phyloP scores from a whole-genome alignment of 1,140 invertebrate species.

The Drosophila carrolli region DNA sequence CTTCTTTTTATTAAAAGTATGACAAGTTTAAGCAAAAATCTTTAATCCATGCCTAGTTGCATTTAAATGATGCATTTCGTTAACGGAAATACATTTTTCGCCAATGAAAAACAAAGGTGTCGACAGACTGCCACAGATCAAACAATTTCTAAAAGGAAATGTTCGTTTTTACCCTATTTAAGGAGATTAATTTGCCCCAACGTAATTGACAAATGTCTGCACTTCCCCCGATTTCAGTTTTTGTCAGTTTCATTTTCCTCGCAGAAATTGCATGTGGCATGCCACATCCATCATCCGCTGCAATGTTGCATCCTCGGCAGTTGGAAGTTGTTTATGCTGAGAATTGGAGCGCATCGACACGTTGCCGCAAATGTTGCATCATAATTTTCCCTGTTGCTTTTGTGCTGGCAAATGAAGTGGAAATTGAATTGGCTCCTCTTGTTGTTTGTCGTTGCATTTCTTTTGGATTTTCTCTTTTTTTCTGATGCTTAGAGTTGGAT shows the following conservation, averaged over 20 bases:
- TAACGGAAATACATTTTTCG: constrained; percentile 16
- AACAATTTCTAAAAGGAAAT: constrained; percentile 27
- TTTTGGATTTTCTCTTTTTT: background rate
- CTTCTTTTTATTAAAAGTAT: no score
- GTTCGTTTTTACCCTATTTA: constrained; percentile 10
- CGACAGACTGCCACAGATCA: constrained; percentile 19
- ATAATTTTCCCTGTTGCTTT: constrained; percentile 24
- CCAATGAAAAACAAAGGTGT: constrained; percentile 13
- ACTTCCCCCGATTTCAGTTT: constrained; percentile 11
- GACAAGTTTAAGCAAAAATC: background rate
- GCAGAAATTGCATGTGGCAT: constrained; percentile 43
- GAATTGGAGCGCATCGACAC: constrained; percentile 71
- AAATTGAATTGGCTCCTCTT: constrained; percentile 10
- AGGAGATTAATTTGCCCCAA: constrained; percentile 44
- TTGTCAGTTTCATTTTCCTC: constrained; percentile 31
- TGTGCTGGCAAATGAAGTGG: constrained; percentile 21
- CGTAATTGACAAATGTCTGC: constrained; percentile 57
- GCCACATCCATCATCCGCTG: constrained; percentile 37
- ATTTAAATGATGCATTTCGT: constrained; percentile 32
- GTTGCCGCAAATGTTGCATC: constrained; percentile 66
- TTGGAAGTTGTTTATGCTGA: constrained; percentile 34
- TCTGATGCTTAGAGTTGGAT: background rate
- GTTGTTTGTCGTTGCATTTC: background rate
- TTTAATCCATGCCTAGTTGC: constrained; percentile 16
- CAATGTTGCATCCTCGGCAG: constrained; percentile 5